These are phyloP conservation scores for Myripristis jacobus DNA, from an alignment of 2,797 vertebrate species.

Conservation along the genomic window DNA sequence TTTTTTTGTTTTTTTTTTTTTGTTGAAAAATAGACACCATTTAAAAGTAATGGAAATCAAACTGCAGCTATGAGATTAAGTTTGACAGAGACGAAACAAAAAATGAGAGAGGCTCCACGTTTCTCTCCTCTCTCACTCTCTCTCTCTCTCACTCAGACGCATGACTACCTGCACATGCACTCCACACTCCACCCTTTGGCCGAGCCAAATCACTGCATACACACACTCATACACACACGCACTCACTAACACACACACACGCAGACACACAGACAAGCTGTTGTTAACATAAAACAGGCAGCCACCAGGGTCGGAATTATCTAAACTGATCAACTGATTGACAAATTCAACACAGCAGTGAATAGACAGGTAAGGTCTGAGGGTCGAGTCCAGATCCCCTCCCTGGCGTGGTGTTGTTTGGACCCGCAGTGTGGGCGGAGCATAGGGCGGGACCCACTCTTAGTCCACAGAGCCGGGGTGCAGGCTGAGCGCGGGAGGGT, in stretches of 20 bases:
- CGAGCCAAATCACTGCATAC: background rate
- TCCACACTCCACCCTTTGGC: slow-evolving; percentile 17
- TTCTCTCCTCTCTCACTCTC: slow-evolving; percentile 45
- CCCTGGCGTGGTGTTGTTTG: slow-evolving; percentile 70
- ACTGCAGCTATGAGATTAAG: slow-evolving; percentile 65
- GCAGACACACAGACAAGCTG: slow-evolving; percentile 26
- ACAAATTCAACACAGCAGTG: slow-evolving; percentile 77
- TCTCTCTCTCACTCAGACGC: slow-evolving; percentile 32
- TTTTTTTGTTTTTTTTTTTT: too few species aligned
- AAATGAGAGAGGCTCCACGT: slow-evolving; percentile 40
- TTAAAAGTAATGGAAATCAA: slow-evolving; percentile 63
- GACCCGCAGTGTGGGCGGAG: slow-evolving; percentile 46
- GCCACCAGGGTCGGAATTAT: slow-evolving; percentile 63
- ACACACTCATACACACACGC: slow-evolving; percentile 12
- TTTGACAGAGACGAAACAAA: slow-evolving; percentile 67
- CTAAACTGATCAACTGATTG: slow-evolving; percentile 71
- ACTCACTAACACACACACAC: slow-evolving; percentile 15
- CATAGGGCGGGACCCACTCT: slow-evolving; percentile 35
- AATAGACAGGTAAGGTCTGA: slow-evolving; percentile 78
- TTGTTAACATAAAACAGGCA: slow-evolving; percentile 70
- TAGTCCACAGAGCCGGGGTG: slow-evolving; percentile 98
- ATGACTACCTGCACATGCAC: slow-evolving; percentile 43
- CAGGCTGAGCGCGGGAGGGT: slow-evolving; percentile 96
- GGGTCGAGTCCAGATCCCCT: slow-evolving; percentile 71
- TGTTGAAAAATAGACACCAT: slow-evolving; percentile 76